These are phyloP conservation scores for Pandemis cinnamomeana DNA, from an alignment of 2,888 invertebrate genomes.

Conservation along the genomic window DNA sequence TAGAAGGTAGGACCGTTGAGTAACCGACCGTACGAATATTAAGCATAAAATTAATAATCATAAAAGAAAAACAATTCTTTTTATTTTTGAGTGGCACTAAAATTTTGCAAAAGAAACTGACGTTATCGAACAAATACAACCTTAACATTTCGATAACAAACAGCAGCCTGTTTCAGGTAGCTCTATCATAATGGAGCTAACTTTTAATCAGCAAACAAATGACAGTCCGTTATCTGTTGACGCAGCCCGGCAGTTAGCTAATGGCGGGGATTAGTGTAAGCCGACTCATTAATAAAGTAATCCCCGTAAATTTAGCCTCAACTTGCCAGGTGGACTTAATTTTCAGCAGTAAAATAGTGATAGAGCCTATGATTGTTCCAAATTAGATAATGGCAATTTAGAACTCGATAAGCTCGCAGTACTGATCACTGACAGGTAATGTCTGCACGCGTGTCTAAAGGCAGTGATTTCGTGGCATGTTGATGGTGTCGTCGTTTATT, in stretches of 20 bases:
- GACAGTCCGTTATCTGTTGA: slow-evolving; percentile 24
- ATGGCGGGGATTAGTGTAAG: slow-evolving; percentile 18
- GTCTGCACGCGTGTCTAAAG: neutral
- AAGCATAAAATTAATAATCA: too few species aligned
- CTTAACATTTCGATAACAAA: neutral
- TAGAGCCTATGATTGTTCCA: too few species aligned
- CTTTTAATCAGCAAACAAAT: slow-evolving; percentile 26
- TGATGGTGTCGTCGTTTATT: neutral
- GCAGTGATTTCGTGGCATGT: neutral
- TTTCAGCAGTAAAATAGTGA: neutral
- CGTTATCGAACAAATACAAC: neutral
- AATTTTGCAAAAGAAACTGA: too few species aligned
- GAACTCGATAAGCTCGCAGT: too few species aligned
- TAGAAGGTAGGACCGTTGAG: too few species aligned
- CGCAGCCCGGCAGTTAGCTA: slow-evolving; percentile 24
- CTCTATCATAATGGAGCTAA: slow-evolving; percentile 5
- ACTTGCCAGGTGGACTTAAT: neutral
- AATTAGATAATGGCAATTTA: too few species aligned
- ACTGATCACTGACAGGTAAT: too few species aligned
- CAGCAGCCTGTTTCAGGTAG: slow-evolving; percentile 5
- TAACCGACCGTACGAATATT: too few species aligned
- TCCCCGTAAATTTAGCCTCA: slow-evolving; percentile 7
- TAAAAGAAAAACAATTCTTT: too few species aligned
- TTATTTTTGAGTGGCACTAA: too few species aligned
- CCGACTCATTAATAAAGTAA: slow-evolving; percentile 21